Base-by-base conservation (phyloP, 2,888 invertebrate genomes). In the Diachrysia chrysitis region DNA sequence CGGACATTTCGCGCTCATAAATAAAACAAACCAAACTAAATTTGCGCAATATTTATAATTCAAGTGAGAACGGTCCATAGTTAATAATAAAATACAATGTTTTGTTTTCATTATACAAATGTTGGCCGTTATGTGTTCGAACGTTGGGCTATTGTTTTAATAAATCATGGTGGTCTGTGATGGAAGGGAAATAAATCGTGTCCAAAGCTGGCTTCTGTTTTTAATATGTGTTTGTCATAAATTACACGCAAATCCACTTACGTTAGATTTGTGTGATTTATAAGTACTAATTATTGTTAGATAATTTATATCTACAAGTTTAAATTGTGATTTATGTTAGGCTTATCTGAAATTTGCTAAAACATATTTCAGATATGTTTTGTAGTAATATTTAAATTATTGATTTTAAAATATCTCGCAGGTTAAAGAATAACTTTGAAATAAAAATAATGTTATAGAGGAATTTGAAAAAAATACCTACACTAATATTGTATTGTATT, bases 11-110 rank as follows among this genome's bases (percentile, higher is more conserved):
- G 78, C 76, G 71, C 79, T 85, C 86, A 85, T 89, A 88, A 89
- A 90, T 89, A 87, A 88, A 87, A 86, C 85, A 88, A 85, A 83
- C 74, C 78, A 82, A 84, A 87, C 86, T 86, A 86, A 86, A 86
- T 86, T 86, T 76, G 81, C 73, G 83, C 81, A 77, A 72, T 83
- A 86, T 88, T 87, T 87, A 85, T 85, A 82, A 87, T 88, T 86
- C 84, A 85, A 72, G 68, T 58, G 69, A 68, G 68, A 67, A 69
- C 67, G 72, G 80, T 78, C 79, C 76, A 75, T 76, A 83, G 79
- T 84, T 84, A 76, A 79, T 84, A 76, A 79, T 72, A 81, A 83
- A 83, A 83, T 79, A 68, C 69, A 66, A 32, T 70, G 76, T 65
- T 82, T 75, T 81, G 78, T 74, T 83, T 63, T 71, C 69, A 74